Percentiles rank a stretch among this genome's conserved stretches.
These are phyloP conservation scores for Pelochelys cantorii DNA, from an alignment of 2,797 vertebrate species.

Conservation along the genomic window DNA sequence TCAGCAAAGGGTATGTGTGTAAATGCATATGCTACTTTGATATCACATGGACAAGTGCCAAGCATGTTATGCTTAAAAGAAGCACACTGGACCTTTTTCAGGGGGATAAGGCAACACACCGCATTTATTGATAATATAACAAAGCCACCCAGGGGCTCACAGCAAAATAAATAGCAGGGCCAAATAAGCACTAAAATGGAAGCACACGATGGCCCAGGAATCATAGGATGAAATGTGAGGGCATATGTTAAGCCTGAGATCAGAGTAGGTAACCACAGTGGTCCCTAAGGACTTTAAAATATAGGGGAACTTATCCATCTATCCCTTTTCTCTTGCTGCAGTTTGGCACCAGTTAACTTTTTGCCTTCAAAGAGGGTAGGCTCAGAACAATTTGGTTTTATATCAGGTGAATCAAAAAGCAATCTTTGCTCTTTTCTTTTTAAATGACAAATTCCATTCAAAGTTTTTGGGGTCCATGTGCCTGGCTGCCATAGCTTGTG, in stretches of 20 bases:
- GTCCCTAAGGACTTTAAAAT: neutral
- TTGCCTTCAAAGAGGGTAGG: neutral
- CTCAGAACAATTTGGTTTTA: neutral
- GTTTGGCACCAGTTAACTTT: neutral
- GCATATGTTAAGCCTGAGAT: neutral
- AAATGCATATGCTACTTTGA: neutral
- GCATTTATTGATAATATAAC: too few species aligned
- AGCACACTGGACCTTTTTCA: too few species aligned
- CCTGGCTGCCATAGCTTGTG: constrained; percentile 49
- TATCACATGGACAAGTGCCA: too few species aligned
- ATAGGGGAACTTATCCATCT: accelerated
- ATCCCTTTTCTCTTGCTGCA: neutral
- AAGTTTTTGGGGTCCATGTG: neutral
- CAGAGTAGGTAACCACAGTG: neutral
- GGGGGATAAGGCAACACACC: too few species aligned
- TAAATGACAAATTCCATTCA: constrained; percentile 16
- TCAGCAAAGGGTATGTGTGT: too few species aligned
- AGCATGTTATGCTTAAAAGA: too few species aligned
- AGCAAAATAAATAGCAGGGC: neutral
- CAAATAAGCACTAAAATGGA: neutral
- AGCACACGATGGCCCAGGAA: neutral
- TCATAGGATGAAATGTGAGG: neutral
- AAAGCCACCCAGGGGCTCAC: neutral
- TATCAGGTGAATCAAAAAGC: constrained; percentile 22
- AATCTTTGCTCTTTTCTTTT: neutral